Evolutionary conservation across 2,888 invertebrate genomes (phyloP), one percentile per base, ranked within the genome.

Genomic region (Thecocarcelia acutangulata): DNA sequence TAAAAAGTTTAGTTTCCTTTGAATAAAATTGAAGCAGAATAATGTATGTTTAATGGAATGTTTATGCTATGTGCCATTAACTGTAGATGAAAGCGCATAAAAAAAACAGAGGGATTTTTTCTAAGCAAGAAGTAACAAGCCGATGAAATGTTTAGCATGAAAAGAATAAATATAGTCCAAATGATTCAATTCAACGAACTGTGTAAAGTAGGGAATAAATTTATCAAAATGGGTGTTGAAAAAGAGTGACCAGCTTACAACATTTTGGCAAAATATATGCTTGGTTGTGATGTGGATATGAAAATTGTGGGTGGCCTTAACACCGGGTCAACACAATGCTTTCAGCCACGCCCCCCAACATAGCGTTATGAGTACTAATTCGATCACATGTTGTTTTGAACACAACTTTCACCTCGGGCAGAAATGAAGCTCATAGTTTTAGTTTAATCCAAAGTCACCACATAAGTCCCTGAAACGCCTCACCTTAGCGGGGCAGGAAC

Each of bases 1-100:
- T 52, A 48, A 56, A 48, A 54, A 21, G 1, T 6, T 66, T 19
- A 33, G 9, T 8, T 66, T 48, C 17, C 11, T 56, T 21, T 48
- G 5, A 1, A 12, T 4, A 33, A 17, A 52, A 13, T 1, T 19
- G n/a, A n/a, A n/a, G 15, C 9, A 33, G 13, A 44, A 44, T 42
- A 54, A 15, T 6, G 28, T 15, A 66, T 52, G 33, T 59, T 64
- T 52, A 66, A 66, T 78, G 50, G 59, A 78, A 79, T 46, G 28
- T 73, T 68, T 61, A 33, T 61, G 74, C 24, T 19, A 19, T 44
- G n/a, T 54, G 64, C 40, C 59, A 59, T 66, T 64, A 64, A 70
- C 59, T 70, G 37, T 19, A 58, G 63, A 66, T 12, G 28, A 52
- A 44, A 52, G 15, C 3, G 40, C 4, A 56, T 19, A 52, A 50